Conservation (phyloP, 2,113 vertebrate genomes). For the Melanerpes formicivorus region DNA sequence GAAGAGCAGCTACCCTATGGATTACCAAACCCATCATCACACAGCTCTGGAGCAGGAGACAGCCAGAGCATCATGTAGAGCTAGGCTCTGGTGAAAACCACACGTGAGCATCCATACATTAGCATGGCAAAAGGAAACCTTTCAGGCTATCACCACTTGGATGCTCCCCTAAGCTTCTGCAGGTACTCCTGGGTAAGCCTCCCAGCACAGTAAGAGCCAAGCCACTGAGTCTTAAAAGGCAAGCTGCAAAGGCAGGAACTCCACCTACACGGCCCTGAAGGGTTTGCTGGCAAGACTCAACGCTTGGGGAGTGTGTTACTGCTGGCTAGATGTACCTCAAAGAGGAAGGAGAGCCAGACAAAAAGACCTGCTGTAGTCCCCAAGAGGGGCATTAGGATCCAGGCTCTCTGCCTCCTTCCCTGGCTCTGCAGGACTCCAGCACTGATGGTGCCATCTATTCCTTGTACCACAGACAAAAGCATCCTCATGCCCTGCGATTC, state of each 20-base stretch:
- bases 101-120: fast-evolving
- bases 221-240: neutral
- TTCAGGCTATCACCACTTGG: neutral
- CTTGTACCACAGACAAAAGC: neutral
- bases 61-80: fast-evolving
- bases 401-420: neutral
- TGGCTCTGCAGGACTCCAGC: neutral
- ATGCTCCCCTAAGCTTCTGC: neutral
- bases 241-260: neutral
- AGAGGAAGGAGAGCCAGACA: neutral
- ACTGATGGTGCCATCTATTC: neutral
- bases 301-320: fast-evolving
- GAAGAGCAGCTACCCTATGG: neutral
- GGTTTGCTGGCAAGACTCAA: neutral
- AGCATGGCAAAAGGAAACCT: neutral
- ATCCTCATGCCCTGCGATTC: neutral
- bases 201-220: neutral
- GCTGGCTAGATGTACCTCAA: neutral
- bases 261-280: fast-evolving
- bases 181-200: neutral
- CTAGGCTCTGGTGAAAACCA: neutral
- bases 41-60: neutral
- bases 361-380: neutral
- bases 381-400: fast-evolving
- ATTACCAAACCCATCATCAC: neutral